Evolutionary conservation across 2,797 vertebrate species (phyloP).

Genomic region (Onychomys torridus): DNA sequence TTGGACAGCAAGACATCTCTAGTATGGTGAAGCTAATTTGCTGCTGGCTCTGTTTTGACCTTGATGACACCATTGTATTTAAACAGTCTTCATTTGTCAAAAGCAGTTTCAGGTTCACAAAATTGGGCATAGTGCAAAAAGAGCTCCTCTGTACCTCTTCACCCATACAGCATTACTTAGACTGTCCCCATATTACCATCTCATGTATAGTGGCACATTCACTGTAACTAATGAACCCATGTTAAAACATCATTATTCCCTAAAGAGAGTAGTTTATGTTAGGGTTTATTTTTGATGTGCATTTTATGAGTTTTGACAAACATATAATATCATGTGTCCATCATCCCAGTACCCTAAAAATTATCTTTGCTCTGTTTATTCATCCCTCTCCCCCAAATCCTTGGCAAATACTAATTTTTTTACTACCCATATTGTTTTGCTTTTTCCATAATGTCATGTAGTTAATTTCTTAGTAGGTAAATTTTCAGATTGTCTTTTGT

Average conservation of each 20-base stretch:
- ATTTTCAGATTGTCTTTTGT: background rate
- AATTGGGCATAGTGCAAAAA: background rate
- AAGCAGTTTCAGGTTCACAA: conserved; percentile 7
- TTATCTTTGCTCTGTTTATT: background rate
- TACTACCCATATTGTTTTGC: background rate
- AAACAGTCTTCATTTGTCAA: background rate
- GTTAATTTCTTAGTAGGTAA: background rate
- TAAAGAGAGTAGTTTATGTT: background rate
- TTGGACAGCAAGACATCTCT: background rate
- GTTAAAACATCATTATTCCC: background rate
- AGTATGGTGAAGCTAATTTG: background rate
- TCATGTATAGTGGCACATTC: background rate
- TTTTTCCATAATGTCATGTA: background rate
- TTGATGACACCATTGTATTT: background rate
- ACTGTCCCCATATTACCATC: background rate
- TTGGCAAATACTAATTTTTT: background rate
- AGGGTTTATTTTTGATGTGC: background rate
- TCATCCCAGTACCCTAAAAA: background rate
- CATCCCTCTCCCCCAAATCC: background rate
- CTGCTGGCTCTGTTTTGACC: background rate
- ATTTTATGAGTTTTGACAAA: conserved; percentile 8
- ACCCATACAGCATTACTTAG: background rate
- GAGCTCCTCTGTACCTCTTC: background rate
- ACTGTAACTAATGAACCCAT: background rate
- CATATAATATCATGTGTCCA: background rate